Base-by-base conservation (phyloP, 2,797 vertebrate genomes). In the Sebastes taczanowskii region DNA sequence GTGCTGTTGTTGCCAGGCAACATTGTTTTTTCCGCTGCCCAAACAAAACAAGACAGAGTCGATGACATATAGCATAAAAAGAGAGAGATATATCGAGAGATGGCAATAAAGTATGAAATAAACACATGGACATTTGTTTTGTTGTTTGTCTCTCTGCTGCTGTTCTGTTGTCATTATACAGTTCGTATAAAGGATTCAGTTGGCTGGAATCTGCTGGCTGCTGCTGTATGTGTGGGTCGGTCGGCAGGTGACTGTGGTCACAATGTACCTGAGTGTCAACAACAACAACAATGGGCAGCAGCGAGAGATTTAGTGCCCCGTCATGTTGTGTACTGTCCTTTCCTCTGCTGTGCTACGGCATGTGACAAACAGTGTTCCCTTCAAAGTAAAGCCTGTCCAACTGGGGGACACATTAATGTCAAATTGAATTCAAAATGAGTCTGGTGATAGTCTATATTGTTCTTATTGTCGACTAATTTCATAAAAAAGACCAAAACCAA, bases 1-100 rank as follows among this genome's bases (percentile, higher is more conserved):
- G 66, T 22, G 55, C 79, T 72, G 83, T 61, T 67, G 93, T 95
- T 94, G 89, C 93, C 89, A 86, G 81, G 94, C 93, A 94, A 95
- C 90, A 82, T 87, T 91, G 84, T 92, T 91, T 92, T 91, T 92
- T 90, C 63, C 75, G 77, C 78, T 81, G 71, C 70, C 83, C 84
- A 90, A 76, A 87, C 72, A 75, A 77, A 65, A 56, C 22, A 34
- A 22, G 11, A 38, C 7, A 66, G 6, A 59, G 53, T 49, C 10
- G 55, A 61, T 73, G 74, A 85, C 65, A 61, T 77, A 80, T 71
- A 60, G 55, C 49, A 72, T n/a, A 67, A 49, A 67, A 55, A 7
- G 53, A 65, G 16, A 64, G 56, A 60, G 2, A 23, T 29, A 69
- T 49, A 76, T 23, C 2, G 20, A 71, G 72, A 65, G 4, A 29